These are phyloP conservation scores for Oscarella lobularis DNA, from an alignment of 37 sponge, comb jelly and placozoan species.

Conservation along the genomic window DNA sequence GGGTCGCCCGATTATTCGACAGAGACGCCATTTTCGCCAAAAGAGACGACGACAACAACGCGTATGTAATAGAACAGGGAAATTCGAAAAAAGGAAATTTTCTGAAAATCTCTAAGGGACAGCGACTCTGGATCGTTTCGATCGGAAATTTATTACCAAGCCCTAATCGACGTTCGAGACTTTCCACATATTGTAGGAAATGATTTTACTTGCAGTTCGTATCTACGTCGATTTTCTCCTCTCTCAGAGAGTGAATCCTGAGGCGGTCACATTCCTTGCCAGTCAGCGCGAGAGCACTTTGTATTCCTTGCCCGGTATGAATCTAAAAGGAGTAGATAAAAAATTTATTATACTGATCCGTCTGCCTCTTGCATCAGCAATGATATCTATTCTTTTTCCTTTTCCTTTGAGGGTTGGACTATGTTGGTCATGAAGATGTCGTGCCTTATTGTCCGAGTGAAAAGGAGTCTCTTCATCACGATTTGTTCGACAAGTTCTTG, in stretches of 20 bases:
- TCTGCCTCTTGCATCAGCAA: constrained; percentile 1
- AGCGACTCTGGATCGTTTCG: too few relatives aligned
- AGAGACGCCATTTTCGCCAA: constrained; percentile 19
- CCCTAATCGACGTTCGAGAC: constrained; percentile 78
- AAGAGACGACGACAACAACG: constrained; percentile 14
- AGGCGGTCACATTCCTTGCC: constrained; percentile 59
- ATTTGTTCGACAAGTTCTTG: constrained; percentile 75
- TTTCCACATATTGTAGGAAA: constrained; percentile 62
- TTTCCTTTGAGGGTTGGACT: constrained; percentile 66
- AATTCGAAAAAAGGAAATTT: too few relatives aligned
- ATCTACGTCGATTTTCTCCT: background rate
- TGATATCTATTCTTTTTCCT: background rate
- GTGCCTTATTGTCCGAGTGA: constrained; percentile 65
- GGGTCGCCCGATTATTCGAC: constrained; percentile 73
- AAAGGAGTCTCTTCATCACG: constrained; percentile 64
- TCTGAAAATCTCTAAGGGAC: too few relatives aligned
- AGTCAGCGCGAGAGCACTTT: constrained; percentile 19
- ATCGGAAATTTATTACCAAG: constrained; percentile 73
- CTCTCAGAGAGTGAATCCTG: constrained; percentile 49
- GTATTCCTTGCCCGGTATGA: constrained; percentile 56
- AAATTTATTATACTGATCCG: too few relatives aligned
- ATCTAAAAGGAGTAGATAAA: too few relatives aligned
- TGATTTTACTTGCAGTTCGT: background rate
- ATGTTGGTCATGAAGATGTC: constrained; percentile 88
- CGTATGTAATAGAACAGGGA: too few relatives aligned